Percentiles rank a stretch among this genome's conserved stretches.
These are phyloP conservation scores for Anisognathus igniventris DNA, from an alignment of 2,797 vertebrate species.

Conservation along the genomic window DNA sequence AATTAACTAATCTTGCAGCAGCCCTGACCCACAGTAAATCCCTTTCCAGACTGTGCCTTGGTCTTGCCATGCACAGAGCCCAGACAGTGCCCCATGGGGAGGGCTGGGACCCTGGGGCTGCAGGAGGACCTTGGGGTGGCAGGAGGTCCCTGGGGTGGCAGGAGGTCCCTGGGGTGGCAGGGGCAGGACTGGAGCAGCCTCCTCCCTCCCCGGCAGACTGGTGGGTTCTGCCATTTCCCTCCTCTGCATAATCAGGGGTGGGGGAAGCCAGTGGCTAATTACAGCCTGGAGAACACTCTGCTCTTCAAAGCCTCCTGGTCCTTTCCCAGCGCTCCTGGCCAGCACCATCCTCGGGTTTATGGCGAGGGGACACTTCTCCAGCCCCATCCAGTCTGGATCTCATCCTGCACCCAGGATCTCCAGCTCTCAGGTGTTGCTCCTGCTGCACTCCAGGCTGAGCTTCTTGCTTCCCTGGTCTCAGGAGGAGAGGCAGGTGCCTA, in stretches of 20 bases:
- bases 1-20: background rate
- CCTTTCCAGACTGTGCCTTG: background rate
- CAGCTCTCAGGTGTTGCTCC: background rate
- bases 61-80: accelerated
- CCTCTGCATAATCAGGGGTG: conserved; percentile 22
- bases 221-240: conserved; percentile 7
- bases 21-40: background rate
- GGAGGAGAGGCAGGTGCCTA: background rate
- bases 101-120: accelerated
- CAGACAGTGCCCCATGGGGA: background rate
- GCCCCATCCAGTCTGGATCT: background rate
- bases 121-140: background rate
- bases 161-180: background rate
- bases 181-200: background rate
- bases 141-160: accelerated
- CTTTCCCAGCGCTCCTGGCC: background rate
- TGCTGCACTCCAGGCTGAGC: background rate
- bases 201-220: background rate
- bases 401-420: accelerated
- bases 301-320: conserved; percentile 6
- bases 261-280: conserved; percentile 6
- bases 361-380: accelerated
- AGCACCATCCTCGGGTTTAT: accelerated
- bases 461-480: accelerated
- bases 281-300: background rate